Conservation (phyloP, 2,888 invertebrate genomes). For the Erebia palarica region DNA sequence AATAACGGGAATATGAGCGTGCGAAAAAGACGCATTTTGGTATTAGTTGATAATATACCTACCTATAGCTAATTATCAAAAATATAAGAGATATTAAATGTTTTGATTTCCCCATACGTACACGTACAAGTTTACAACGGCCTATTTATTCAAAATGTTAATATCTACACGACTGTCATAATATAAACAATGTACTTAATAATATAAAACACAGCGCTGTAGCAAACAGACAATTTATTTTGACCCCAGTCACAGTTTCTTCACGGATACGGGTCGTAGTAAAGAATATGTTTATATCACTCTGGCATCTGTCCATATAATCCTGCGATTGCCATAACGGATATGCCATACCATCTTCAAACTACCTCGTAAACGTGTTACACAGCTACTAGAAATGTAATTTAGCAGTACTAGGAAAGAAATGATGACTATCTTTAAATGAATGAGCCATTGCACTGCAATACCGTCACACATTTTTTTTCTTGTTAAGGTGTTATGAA, state of each 20-base stretch:
- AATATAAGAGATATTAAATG: too few species aligned
- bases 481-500: constrained; percentile 74
- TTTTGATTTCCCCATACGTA: too few species aligned
- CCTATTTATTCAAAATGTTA: not conserved
- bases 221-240: constrained; percentile 61
- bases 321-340: constrained; percentile 79
- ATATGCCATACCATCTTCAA: constrained; percentile 76
- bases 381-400: constrained; percentile 79
- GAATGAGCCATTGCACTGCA: constrained; percentile 66
- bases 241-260: constrained; percentile 67
- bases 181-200: not conserved
- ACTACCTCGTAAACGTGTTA: constrained; percentile 78
- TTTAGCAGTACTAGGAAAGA: constrained; percentile 80
- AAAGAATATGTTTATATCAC: constrained; percentile 75
- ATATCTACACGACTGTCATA: not conserved
- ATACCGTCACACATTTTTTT: constrained; percentile 58
- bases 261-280: constrained; percentile 72
- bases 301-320: constrained; percentile 75
- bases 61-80: too few species aligned
- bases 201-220: not conserved
- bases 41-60: too few species aligned
- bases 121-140: too few species aligned
- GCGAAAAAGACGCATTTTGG: too few species aligned
- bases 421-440: constrained; percentile 74
- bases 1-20: too few species aligned